Evolutionary conservation across 1,140 invertebrate species (phyloP), one percentile per base, ranked within the genome.

Genomic region (Lordiphosa mommai): DNA sequence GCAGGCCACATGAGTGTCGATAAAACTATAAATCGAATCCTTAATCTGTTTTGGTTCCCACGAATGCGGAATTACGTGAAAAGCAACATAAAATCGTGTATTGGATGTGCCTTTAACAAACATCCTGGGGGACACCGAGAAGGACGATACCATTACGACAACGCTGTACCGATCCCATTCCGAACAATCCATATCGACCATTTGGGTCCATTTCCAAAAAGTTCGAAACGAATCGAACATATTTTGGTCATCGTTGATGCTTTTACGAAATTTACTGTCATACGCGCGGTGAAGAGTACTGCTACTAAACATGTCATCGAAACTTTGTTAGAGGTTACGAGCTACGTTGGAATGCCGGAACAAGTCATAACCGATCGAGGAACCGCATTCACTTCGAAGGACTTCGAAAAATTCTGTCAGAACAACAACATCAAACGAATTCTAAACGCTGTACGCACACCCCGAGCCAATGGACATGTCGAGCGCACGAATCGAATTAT

Each of bases 251-350:
- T 82, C 2, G 53, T 80, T 0, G 73, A 86, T 32, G 48, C 55
- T 0, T 87, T 87, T 20, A 82, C 72, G 1, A 74, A 86, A 61
- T 72, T 51, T 50, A 41, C 27, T n/a, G n/a, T n/a, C n/a, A n/a
- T n/a, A n/a, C n/a, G n/a, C n/a, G n/a, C n/a, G n/a, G n/a, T n/a
- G 13, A 51, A 51, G 10, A 37, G 30, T 29, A 51, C n/a, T 0
- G 20, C 48, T 5, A 38, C 33, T 1, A 51, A 51, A 51, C 48
- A 51, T n/a, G 47, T 59, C n/a, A 7, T 41, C 4, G 37, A 40
- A 14, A 43, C 33, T 2, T 9, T 59, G 7, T 12, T 41, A 32
- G 46, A 59, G 6, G 12, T 50, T 7, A 43, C 37, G 1, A 36
- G 14, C 10, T 16, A 49, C 7, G 23, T 36, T 3, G 53, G n/a